Evolutionary conservation across 1,140 invertebrate genomes (phyloP), one percentile per base, ranked within the genome.

Genomic region (Camponotus pennsylvanicus): DNA sequence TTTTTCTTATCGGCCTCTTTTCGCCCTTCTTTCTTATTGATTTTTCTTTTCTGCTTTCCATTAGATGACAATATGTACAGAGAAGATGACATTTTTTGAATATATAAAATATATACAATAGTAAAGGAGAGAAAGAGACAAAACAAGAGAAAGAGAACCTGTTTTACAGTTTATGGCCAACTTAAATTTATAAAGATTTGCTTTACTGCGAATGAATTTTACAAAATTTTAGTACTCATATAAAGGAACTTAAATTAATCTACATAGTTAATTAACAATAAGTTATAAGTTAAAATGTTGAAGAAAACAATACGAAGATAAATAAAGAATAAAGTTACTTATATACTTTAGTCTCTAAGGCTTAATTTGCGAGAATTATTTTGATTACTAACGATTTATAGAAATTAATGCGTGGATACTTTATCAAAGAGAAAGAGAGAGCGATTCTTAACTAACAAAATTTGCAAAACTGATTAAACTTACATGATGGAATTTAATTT

Each of bases 41-140:
- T n/a, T 59, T 34, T 34, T 59, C 15, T 18, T 55, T 76, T 21
- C 1, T 37, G 27, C 37, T 76, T 61, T 61, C 21, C 55, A 18
- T 7, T 61, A 76, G 37, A 76, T 59, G 55, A 76, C 55, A 61
- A 76, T 55, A 76, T 42, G 40, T 8, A 37, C 27, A 32, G 32
- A 75, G 13, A 61, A 61, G 3, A 59, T 18, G 6, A 57, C 9
- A 59, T n/a, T 21, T 21, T 21, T 21, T 57, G 0, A 59, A 8
- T 40, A 11, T 40, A 59, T 18, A 42, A 76, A 18, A 15, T 1
- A 57, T 18, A 40, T 13, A 7, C 1, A 40, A 59, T 11, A 37
- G 37, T 37, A 21, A 75, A 59, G n/a, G 0, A 40, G 6, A 13
- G 32, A 57, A 75, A 59, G 8, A 8, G 9, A 45, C 0, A 45